Evolutionary conservation across 35 echinoderm and acorn worm species (phyloP), one percentile per base, ranked within the genome.

Genomic region (Chiridota heheva): DNA sequence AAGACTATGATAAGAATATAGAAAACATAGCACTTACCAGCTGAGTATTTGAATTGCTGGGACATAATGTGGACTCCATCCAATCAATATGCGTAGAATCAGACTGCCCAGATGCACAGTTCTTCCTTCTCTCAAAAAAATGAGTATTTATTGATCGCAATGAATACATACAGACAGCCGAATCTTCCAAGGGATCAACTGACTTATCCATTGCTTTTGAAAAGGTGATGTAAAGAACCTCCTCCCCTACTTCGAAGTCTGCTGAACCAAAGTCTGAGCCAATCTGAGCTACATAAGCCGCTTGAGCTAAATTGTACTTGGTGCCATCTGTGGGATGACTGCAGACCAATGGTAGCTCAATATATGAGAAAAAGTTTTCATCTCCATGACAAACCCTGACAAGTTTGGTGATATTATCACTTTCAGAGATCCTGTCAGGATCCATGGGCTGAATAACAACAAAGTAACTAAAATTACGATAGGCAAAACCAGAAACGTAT

Each of bases 141-240:
- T 76, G 40, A 28, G 86, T 8, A 42, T 70, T 78, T 31, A 96
- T 85, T 34, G n/a, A 10, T 35, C 73, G 81, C 22, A 96, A 60
- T 7, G 88, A 76, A 43, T 96, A 96, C 81, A 96, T 90, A 45
- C 92, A 96, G 4, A 96, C 77, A 7, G 92, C 92, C 2, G 92
- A 90, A 22, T 85, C 82, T 4, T 75, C 66, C 15, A 63, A 55
- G 3, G 87, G 87, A 2, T 72, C 76, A 17, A 64, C 58, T 7
- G 76, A 40, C 30, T 89, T 70, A 5, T 35, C 81, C 20, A 44
- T 43, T 3, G 87, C 68, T 40, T 90, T 82, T 18, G 87, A 57
- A 82, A 96, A 96, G 0, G 87, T 86, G 0, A 96, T 87, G 62
- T 90, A 81, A 10, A 96, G 65, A n/a, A 89, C 87, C 2, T 48